A percentile compares a stretch with the other conserved stretches of the same genome.
Evolutionary conservation across 2,113 vertebrate genomes (phyloP).

Genomic region (Callopanchax toddi): DNA sequence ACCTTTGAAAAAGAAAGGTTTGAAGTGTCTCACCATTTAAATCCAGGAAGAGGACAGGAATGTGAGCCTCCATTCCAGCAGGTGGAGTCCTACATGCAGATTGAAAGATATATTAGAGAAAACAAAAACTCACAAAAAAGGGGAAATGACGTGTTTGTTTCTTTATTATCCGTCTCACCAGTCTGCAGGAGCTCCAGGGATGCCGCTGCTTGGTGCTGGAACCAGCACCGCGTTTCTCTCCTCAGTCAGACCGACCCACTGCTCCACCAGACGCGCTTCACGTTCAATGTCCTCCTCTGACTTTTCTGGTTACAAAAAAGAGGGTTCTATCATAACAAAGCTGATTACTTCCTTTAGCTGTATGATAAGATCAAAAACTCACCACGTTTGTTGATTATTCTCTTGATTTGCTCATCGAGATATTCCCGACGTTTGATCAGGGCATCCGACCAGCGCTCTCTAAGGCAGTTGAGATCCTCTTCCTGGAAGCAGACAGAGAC

Average conservation of each 20-base stretch:
- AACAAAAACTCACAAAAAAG: neutral
- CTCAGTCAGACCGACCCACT: conserved; percentile 98
- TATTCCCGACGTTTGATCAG: conserved; percentile 95
- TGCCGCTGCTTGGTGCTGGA: conserved; percentile 91
- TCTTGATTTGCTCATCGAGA: conserved; percentile 96
- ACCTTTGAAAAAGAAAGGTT: neutral
- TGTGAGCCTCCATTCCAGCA: conserved; percentile 94
- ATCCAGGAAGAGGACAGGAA: conserved; percentile 96
- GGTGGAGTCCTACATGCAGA: conserved; percentile 85
- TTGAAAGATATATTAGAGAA: conserved; percentile 12
- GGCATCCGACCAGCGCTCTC: conserved; percentile 95
- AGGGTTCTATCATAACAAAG: neutral
- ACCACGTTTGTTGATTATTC: conserved; percentile 96
- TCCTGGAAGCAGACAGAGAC: conserved; percentile 80
- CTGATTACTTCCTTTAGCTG: neutral
- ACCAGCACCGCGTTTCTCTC: conserved; percentile 96
- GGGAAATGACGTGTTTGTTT: neutral
- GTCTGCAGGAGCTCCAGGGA: conserved; percentile 93
- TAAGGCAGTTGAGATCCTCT: conserved; percentile 94
- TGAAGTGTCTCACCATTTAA: conserved; percentile 86
- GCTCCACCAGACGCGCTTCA: conserved; percentile 93
- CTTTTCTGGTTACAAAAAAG: conserved; percentile 81
- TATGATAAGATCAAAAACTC: neutral
- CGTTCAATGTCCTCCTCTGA: conserved; percentile 91
- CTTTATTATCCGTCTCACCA: conserved; percentile 77